Evolutionary conservation across 2,888 invertebrate species (phyloP).

Genomic region (Fissipunctia ypsillon): DNA sequence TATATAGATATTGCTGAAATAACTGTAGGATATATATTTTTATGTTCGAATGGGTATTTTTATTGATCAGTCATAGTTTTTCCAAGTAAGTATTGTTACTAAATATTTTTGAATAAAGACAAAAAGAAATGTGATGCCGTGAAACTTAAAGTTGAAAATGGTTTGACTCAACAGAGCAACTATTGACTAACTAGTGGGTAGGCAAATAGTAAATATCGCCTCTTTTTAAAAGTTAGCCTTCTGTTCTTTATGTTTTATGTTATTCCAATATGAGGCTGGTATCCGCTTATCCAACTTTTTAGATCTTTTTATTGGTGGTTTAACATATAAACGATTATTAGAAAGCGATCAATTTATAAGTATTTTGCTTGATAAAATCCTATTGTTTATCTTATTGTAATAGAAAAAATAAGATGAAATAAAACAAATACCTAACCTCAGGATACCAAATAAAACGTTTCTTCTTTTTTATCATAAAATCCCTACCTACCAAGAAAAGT

Average conservation of each 20-base stretch:
- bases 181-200: not conserved
- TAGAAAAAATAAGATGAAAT: not conserved
- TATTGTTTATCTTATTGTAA: not conserved
- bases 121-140: not conserved
- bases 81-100: not conserved
- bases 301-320: slow-evolving; percentile 23
- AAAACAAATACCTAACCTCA: not conserved
- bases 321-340: slow-evolving; percentile 18
- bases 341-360: not conserved
- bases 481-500: not conserved
- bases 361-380: not conserved
- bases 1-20: not conserved
- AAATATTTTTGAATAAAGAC: not conserved
- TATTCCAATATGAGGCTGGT: not conserved
- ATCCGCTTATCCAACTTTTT: slow-evolving; percentile 24
- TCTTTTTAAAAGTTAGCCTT: not conserved
- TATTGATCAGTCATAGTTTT: not conserved
- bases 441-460: not conserved
- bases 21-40: not conserved
- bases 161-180: not conserved
- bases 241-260: not conserved
- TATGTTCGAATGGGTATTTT: not conserved
- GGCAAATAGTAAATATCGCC: not conserved
- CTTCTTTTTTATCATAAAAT: not conserved
- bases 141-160: not conserved